Percentiles rank a stretch among this genome's conserved stretches.
Conservation (phyloP, 2,888 invertebrate genomes). For the Cheilosia pagana region DNA sequence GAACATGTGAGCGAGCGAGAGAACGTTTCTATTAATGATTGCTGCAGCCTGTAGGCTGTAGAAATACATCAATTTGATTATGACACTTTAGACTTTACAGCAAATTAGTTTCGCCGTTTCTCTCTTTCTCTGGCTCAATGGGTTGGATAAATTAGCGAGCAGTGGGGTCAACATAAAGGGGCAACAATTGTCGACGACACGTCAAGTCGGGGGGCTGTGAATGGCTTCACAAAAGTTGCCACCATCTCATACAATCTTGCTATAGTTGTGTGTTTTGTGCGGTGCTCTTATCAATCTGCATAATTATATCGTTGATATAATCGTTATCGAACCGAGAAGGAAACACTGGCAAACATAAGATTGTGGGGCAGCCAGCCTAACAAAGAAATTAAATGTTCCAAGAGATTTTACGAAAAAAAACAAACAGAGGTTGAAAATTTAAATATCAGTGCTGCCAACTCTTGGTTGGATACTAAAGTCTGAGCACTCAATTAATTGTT, state of each 20-base stretch:
- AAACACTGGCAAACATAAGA: conserved; percentile 6
- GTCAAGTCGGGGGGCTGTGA: conserved; percentile 39
- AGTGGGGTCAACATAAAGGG: conserved; percentile 68
- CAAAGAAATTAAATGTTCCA: neutral
- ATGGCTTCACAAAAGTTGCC: conserved; percentile 18
- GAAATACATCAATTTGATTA: conserved; percentile 61
- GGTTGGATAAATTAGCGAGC: conserved; percentile 58
- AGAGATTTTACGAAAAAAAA: neutral
- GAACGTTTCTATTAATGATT: conserved; percentile 45
- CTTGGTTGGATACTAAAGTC: neutral
- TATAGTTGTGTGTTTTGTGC: neutral
- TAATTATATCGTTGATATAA: conserved; percentile 33
- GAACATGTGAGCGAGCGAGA: neutral
- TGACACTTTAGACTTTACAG: conserved; percentile 51
- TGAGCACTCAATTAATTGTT: conserved; percentile 19
- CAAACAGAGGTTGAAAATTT: neutral
- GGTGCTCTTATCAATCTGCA: conserved; percentile 47
- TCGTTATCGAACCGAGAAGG: conserved; percentile 21
- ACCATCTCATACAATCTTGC: neutral
- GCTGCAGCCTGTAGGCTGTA: conserved; percentile 13
- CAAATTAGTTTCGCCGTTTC: conserved; percentile 31
- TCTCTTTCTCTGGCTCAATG: neutral
- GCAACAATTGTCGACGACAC: conserved; percentile 63
- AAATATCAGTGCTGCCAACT: neutral
- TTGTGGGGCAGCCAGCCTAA: neutral